Evolutionary conservation across 2,888 invertebrate genomes (phyloP).

Genomic region (Flexamia atlantica): DNA sequence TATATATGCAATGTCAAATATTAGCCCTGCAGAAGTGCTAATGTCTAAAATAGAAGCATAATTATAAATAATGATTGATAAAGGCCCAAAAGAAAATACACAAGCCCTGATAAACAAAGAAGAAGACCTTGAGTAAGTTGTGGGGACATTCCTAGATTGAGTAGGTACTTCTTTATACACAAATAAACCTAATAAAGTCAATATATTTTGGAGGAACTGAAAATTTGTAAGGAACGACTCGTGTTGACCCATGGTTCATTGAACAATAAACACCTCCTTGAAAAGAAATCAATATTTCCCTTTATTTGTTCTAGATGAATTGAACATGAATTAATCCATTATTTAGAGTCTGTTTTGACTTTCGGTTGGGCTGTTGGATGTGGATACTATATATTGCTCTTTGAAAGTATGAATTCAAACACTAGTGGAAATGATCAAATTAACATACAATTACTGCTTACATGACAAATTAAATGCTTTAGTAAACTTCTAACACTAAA

Average conservation of each 20-base stretch:
- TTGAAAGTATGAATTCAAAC: no score
- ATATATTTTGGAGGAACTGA: not conserved
- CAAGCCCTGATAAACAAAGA: not conserved
- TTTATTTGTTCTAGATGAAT: no score
- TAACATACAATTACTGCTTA: no score
- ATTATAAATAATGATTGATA: no score
- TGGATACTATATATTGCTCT: no score
- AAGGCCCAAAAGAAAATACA: not conserved
- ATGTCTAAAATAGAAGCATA: not conserved
- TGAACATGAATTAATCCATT: no score
- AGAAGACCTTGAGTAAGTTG: not conserved
- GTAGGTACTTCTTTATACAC: not conserved
- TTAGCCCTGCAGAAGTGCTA: not conserved
- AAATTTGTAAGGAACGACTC: not conserved
- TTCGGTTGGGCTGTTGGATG: no score
- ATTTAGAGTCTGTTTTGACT: no score
- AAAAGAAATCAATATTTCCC: no score
- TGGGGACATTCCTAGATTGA: not conserved
- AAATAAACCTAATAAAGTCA: slow-evolving; percentile 10
- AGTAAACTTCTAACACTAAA: no score
- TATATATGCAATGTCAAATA: not conserved
- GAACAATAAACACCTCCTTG: not conserved
- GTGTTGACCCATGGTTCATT: not conserved
- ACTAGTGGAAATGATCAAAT: no score
- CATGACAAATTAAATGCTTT: no score